Percentiles rank a stretch among this genome's conserved stretches.
These are phyloP conservation scores for Intellagama lesueurii DNA, from an alignment of 2,797 vertebrate species.

Conservation along the genomic window DNA sequence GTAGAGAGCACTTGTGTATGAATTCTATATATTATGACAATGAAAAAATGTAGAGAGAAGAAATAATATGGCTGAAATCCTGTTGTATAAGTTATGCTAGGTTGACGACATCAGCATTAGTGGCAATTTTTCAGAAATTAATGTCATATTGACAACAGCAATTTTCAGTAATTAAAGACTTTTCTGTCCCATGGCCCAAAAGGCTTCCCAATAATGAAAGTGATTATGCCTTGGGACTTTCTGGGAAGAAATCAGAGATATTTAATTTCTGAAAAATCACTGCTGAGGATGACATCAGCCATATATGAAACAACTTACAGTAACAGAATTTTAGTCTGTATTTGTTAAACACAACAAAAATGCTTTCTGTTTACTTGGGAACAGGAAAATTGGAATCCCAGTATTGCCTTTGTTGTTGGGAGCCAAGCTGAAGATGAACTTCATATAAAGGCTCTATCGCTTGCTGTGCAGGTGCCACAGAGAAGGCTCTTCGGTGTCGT, in stretches of 20 bases:
- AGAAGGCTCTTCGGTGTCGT: constrained; percentile 85
- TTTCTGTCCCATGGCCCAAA: too few species aligned
- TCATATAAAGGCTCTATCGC: constrained; percentile 76
- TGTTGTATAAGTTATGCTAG: too few species aligned
- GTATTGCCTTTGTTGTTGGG: constrained; percentile 82
- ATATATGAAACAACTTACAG: too few species aligned
- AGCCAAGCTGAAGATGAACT: constrained; percentile 80
- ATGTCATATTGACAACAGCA: too few species aligned
- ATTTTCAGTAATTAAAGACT: too few species aligned
- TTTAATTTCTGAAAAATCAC: too few species aligned
- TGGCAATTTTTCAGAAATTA: too few species aligned
- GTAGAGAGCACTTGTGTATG: constrained; percentile 9
- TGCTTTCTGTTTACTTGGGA: constrained; percentile 50
- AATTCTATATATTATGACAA: not conserved
- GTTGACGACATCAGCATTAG: too few species aligned
- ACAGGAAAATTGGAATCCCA: constrained; percentile 87
- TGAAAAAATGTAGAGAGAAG: not conserved
- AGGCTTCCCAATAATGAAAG: too few species aligned
- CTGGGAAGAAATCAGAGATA: too few species aligned
- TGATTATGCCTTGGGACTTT: too few species aligned
- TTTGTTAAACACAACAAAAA: not conserved
- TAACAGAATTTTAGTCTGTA: not conserved
- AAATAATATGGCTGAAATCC: not conserved
- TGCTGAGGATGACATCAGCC: too few species aligned
- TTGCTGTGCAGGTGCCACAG: constrained; percentile 81